Percentiles rank a stretch among this genome's conserved stretches.
Conservation (phyloP, 2,888 invertebrate species). For the Cryptus viduatorius region DNA sequence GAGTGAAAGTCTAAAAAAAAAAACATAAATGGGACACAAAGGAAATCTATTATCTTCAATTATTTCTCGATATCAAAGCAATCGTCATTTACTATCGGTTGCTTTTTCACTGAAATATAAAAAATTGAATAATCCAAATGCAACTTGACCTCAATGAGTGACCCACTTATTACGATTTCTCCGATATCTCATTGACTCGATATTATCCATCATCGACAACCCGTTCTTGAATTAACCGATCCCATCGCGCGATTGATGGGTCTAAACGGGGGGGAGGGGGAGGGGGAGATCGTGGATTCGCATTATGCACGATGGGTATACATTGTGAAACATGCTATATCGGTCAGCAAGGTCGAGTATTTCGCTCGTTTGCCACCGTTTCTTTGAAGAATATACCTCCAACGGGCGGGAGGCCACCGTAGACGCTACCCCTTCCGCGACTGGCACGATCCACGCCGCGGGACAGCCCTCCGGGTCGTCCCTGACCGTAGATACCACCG, state of each 20-base stretch:
- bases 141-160: background rate
- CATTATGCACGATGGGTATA: too few species aligned
- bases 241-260: background rate
- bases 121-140: background rate
- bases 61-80: too few species aligned
- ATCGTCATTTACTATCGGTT: too few species aligned
- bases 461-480: constrained; percentile 63
- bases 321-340: constrained; percentile 10
- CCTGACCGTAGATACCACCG: constrained; percentile 72
- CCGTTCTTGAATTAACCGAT: background rate
- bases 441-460: constrained; percentile 68
- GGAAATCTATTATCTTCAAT: too few species aligned
- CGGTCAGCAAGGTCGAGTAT: constrained; percentile 32
- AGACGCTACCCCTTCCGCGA: constrained; percentile 71
- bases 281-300: too few species aligned
- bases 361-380: background rate
- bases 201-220: background rate
- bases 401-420: constrained; percentile 66
- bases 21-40: too few species aligned
- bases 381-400: constrained; percentile 57
- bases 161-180: background rate
- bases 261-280: too few species aligned
- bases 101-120: background rate
- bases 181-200: background rate
- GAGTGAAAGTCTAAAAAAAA: too few species aligned